Percentiles rank a stretch among this genome's conserved stretches.
These are phyloP conservation scores for Papilio helenus DNA, from an alignment of 1,140 invertebrate species.

Conservation along the genomic window DNA sequence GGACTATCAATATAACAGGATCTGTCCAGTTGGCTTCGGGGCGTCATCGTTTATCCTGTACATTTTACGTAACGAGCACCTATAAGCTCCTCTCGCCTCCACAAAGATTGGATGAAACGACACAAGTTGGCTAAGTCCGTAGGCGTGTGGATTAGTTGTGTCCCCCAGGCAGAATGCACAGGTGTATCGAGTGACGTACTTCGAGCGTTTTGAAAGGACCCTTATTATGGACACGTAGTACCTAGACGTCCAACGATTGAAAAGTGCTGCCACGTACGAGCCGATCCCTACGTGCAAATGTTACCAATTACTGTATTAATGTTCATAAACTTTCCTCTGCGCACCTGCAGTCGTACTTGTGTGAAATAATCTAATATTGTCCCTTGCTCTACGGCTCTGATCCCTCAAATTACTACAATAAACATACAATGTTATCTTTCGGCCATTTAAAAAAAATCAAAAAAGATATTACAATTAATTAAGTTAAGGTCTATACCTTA, in stretches of 20 bases:
- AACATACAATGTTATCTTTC: not conserved
- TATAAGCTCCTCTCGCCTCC: not conserved
- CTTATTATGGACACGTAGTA: conserved; percentile 43
- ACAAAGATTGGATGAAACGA: not conserved
- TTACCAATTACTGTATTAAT: conserved; percentile 53
- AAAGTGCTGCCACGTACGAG: conserved; percentile 52
- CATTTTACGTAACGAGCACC: not conserved
- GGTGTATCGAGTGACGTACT: not conserved
- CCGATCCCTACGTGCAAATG: conserved; percentile 52
- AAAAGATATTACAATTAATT: no score
- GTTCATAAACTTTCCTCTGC: conserved; percentile 49
- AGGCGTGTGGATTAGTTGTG: not conserved
- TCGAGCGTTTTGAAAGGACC: conserved; percentile 20
- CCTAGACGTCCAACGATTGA: conserved; percentile 48
- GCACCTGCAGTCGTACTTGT: conserved; percentile 33
- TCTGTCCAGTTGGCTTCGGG: no score
- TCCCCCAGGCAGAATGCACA: not conserved
- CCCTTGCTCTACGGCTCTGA: not conserved
- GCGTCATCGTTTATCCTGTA: not conserved
- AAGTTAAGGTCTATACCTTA: no score
- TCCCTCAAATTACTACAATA: not conserved
- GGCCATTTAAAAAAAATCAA: no score
- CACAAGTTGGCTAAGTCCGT: not conserved
- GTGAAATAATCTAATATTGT: not conserved
- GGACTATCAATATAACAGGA: not conserved